phyloP scores from a whole-genome alignment of 1,140 invertebrate species.

The Pachyrhynchus sulphureomaculatus region DNA sequence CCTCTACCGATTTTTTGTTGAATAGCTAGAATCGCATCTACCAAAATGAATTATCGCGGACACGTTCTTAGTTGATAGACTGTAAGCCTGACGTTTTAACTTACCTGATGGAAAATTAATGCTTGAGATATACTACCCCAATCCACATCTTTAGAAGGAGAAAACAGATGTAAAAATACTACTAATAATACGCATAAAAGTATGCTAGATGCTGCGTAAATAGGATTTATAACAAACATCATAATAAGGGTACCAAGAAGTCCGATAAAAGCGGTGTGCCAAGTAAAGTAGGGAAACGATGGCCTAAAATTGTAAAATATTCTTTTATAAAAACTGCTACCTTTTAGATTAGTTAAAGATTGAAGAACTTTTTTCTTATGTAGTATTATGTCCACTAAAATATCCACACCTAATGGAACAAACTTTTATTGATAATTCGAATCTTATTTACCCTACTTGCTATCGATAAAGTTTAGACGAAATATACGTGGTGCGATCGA shows the following conservation, averaged over 20 bases:
- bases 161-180: conserved; percentile 88
- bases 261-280: conserved; percentile 88
- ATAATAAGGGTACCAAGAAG: conserved; percentile 85
- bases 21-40: too few species aligned
- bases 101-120: conserved; percentile 95
- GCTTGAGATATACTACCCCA: conserved; percentile 99
- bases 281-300: conserved; percentile 95
- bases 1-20: too few species aligned
- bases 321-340: too few species aligned
- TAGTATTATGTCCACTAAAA: too few species aligned
- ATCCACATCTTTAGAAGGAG: conserved; percentile 75
- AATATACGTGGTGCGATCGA: too few species aligned
- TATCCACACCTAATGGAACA: too few species aligned
- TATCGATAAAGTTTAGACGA: too few species aligned
- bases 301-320: conserved; percentile 82
- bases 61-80: too few species aligned
- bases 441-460: too few species aligned
- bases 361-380: too few species aligned
- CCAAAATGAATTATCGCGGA: too few species aligned
- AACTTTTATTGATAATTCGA: too few species aligned
- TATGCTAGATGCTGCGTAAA: conserved; percentile 87
- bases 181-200: conserved; percentile 84
- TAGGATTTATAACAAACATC: conserved; percentile 94
- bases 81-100: not conserved
- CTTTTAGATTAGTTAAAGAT: not conserved